These are phyloP conservation scores for Aspiorhynchus laticeps DNA, from an alignment of 2,113 vertebrate genomes.

Conservation along the genomic window DNA sequence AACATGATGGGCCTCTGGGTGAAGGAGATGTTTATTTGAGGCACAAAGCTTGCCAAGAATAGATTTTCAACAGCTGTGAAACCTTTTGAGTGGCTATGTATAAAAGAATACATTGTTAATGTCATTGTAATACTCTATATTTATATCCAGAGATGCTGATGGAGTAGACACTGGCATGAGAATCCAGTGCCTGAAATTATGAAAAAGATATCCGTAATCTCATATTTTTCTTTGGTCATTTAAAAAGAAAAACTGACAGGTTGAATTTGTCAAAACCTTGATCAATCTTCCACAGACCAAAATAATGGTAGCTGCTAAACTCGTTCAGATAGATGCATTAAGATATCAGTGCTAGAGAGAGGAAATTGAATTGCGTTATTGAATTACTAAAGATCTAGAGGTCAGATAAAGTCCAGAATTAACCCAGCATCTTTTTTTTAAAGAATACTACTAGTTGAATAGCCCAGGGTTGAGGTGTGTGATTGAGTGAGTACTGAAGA, in stretches of 20 bases:
- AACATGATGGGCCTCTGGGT: not conserved
- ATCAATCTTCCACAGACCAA: not conserved
- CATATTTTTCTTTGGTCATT: not conserved
- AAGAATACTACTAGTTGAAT: not conserved
- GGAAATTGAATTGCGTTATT: conserved; percentile 3
- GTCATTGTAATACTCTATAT: not conserved
- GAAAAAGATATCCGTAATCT: not conserved
- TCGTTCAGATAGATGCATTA: not conserved
- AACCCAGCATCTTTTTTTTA: not conserved
- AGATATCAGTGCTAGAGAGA: not conserved
- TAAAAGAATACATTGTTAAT: not conserved
- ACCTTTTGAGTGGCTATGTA: not conserved
- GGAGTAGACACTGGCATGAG: not conserved
- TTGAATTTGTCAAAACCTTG: conserved; percentile 12
- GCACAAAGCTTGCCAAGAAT: conserved; percentile 5
- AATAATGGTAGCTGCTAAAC: not conserved
- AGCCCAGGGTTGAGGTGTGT: conserved; percentile 6
- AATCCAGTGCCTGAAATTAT: not conserved
- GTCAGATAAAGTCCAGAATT: conserved; percentile 6
- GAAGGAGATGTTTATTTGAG: conserved; percentile 26
- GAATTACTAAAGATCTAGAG: conserved; percentile 4
- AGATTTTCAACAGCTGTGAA: conserved; percentile 30
- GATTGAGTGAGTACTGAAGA: not conserved
- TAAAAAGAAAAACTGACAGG: not conserved
- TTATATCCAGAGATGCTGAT: not conserved